Base-by-base conservation (phyloP, 2,888 invertebrate genomes). In the Apantesis nais region DNA sequence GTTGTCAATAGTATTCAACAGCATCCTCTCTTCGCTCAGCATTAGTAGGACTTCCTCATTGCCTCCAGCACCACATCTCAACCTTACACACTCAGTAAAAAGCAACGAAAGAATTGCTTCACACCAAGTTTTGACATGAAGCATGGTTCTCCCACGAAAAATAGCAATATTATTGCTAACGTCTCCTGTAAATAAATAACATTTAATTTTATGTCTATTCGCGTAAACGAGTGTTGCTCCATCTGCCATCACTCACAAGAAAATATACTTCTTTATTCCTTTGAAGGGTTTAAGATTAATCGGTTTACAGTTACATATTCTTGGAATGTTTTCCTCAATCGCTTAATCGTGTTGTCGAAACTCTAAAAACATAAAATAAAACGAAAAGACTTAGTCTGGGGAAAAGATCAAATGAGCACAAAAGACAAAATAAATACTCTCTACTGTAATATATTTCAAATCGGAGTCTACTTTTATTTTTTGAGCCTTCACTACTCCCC, bases 331-430 rank as follows among this genome's bases (percentile, higher is more conserved):
- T 55, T 37, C n/a, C 52, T 66, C 52, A 55, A 55, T 55, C 37
- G 55, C 25, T 66, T 66, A 25, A 55, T 55, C 52, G 9, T 55
- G 52, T 52, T 37, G 25, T 37, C 48, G 31, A 25, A 64, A 48
- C 31, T 44, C 34, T 48, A 34, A 34, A 52, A 65, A 55, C 9
- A 55, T 2, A 48, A 68, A 58, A 62, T 67, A 62, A 67, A 67
- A 68, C 60, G 65, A 63, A 34, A 16, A 16, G 12, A 44, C 44
- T 44, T 44, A 16, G 16, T 44, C 44, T 65, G 19, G 29, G 11
- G 7, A 64, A 44, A 16, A 44, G 44, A 16, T 16, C 4, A 44
- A 14, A 44, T 44, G 16, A 44, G 44, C 44, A 44, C 4, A 14
- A 16, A 4, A 14, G 16, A 44, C 16, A 16, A 44, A 44, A 44